phyloP scores from a whole-genome alignment of 2,797 vertebrate species.

The Florisuga fusca region DNA sequence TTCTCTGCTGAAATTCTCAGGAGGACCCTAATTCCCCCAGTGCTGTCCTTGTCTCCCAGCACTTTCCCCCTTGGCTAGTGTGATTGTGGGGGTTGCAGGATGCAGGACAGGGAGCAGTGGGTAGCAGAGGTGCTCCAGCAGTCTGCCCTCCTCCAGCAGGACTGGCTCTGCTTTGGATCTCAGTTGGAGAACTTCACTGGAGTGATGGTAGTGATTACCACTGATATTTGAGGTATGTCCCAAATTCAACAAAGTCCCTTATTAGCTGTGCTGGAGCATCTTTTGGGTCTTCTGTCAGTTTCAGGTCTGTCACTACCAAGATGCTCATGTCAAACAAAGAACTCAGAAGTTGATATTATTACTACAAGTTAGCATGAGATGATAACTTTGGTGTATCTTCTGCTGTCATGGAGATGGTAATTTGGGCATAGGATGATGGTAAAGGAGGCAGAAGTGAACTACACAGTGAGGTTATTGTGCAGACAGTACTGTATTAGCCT shows the following conservation, averaged over 20 bases:
- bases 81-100: neutral
- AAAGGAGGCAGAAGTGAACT: neutral
- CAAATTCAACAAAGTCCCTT: neutral
- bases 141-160: neutral
- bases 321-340: neutral
- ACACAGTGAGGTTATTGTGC: neutral
- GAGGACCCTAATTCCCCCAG: neutral
- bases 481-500: neutral
- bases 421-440: neutral
- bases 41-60: neutral
- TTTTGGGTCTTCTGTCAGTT: neutral
- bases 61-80: neutral
- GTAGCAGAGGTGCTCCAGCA: neutral
- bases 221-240: neutral
- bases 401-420: neutral
- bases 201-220: neutral
- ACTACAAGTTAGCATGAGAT: neutral
- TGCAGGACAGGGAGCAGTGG: neutral
- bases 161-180: neutral
- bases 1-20: neutral
- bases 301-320: neutral
- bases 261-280: neutral
- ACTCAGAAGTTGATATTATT: neutral
- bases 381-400: neutral
- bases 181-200: neutral